Evolutionary conservation across 1,140 invertebrate species (phyloP), one percentile per base, ranked within the genome.

Genomic region (Diabrotica virgifera): DNA sequence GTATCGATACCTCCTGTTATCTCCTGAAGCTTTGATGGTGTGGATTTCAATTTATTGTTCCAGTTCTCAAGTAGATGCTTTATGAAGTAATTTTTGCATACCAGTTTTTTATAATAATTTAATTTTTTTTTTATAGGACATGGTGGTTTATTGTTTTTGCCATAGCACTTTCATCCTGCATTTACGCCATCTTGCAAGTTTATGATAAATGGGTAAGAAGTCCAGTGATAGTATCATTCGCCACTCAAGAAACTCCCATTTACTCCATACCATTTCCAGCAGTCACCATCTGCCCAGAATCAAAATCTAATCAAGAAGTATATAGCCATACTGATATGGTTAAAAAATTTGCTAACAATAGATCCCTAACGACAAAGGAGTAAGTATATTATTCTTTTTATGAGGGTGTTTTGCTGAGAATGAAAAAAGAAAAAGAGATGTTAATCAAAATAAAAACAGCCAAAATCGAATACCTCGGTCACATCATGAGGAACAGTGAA

Each of bases 291-390:
- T 85, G 83, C 70, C 79, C 81, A 7, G 80, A 82, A 65, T 79
- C 78, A 7, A 80, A 80, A 64, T 63, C 63, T 52, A 68, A 62
- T 6, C 58, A 40, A 46, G 52, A 52, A 0, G 9, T 52, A 8
- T 74, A 71, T 58, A 75, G 75, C 59, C 72, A 71, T 51, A 74
- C 72, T 0, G 63, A 72, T 37, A 53, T 74, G 56, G 50, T 67
- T 8, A 8, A 63, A 10, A 68, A 70, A 8, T 46, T 46, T 86
- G 68, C 90, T 70, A 52, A 85, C 84, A n/a, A 91, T 77, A 13
- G 88, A 80, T 78, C 90, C 5, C 85, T 88, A 78, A 91, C 89
- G 35, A 82, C 78, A 8, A 89, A 90, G 63, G 81, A 40, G 40
- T 40, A 12, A 59, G 57, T 59, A 46, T 14, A 10, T 51, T n/a